Conservation (phyloP, 35 echinoderm and acorn worm genomes). For the Eucidaris tribuloides region DNA sequence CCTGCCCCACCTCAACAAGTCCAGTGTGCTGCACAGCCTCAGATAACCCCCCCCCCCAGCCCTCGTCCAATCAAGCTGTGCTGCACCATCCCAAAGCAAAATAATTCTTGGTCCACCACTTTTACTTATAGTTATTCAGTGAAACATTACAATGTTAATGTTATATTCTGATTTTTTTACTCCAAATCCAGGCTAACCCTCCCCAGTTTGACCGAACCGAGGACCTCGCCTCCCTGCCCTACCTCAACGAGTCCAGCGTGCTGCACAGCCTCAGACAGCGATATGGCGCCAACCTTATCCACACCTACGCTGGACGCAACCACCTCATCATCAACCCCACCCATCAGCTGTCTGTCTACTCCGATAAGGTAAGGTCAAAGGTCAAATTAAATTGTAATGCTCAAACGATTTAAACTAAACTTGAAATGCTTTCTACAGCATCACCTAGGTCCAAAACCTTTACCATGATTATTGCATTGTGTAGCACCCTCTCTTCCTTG, state of each 20-base stretch:
- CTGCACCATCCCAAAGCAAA: no score
- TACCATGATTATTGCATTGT: no score
- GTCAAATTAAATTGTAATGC: no score
- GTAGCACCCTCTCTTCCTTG: no score
- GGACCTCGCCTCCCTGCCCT: conserved; percentile 69
- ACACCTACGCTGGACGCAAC: conserved; percentile 80
- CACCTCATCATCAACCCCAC: conserved; percentile 89
- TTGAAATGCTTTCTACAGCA: no score
- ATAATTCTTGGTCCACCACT: no score
- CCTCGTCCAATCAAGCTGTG: no score
- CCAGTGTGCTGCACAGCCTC: conserved; percentile 88
- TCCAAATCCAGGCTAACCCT: conserved; percentile 76
- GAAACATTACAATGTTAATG: no score
- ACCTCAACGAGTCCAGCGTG: conserved; percentile 91
- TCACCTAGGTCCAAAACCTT: no score
- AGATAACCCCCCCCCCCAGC: no score
- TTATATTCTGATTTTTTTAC: neutral
- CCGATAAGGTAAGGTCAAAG: conserved; percentile 95
- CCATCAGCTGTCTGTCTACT: conserved; percentile 87
- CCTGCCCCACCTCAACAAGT: conserved; percentile 83
- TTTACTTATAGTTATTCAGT: no score
- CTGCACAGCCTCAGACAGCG: conserved; percentile 95
- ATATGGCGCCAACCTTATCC: conserved; percentile 97
- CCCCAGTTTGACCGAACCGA: conserved; percentile 95
- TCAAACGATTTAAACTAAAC: no score